Evolutionary conservation across 2,113 vertebrate species (phyloP).

Genomic region (Harpagus bidentatus): DNA sequence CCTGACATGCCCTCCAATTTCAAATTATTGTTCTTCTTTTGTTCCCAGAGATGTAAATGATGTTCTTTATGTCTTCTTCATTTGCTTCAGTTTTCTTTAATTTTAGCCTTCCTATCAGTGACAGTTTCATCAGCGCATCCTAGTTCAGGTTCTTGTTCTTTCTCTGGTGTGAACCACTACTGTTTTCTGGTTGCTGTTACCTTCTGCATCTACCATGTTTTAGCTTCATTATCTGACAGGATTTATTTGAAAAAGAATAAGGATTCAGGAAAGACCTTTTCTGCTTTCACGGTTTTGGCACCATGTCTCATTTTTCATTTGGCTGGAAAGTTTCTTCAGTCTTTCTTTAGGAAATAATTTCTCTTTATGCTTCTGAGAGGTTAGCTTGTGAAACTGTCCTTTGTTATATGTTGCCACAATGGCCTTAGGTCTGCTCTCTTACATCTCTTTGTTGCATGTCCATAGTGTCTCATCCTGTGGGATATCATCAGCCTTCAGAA

Average conservation of each 20-base stretch:
- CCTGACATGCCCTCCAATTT: not conserved
- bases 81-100: not conserved
- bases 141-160: not conserved
- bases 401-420: not conserved
- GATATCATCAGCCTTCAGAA: not conserved
- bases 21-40: not conserved
- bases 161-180: not conserved
- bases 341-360: conserved; percentile 11
- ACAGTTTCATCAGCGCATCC: not conserved
- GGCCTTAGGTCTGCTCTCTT: not conserved
- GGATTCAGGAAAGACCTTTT: not conserved
- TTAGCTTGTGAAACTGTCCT: not conserved
- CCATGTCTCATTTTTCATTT: not conserved
- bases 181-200: not conserved
- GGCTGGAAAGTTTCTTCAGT: not conserved
- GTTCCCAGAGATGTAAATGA: not conserved
- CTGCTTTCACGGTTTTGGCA: not conserved
- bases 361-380: not conserved
- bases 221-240: not conserved
- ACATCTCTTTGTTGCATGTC: not conserved
- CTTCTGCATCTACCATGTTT: not conserved
- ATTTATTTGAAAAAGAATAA: not conserved
- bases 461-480: not conserved
- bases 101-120: not conserved
- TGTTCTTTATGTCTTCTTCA: not conserved